Base-by-base conservation (phyloP, 2,797 vertebrate species). In the Microchirus variegatus region DNA sequence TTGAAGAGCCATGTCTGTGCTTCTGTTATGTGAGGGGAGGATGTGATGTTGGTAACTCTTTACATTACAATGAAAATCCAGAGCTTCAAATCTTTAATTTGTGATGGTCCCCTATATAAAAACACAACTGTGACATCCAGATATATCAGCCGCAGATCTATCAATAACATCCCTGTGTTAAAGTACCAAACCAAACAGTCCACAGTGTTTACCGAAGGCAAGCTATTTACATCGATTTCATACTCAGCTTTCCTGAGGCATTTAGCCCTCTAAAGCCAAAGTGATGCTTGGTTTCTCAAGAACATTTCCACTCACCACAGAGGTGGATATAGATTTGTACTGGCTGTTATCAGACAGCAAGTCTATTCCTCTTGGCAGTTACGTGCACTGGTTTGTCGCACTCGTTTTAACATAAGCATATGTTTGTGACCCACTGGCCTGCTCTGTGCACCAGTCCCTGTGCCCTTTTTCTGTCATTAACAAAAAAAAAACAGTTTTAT, bases 391-490 rank as follows among this genome's bases (percentile, higher is more conserved):
- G 41, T 40, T 53, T 55, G 56, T 59, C 18, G 59, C 64, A 60
- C 60, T 77, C 46, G 42, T n/a, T 60, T 69, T 73, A 44, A 67
- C 68, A 46, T 53, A 46, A 74, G 51, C 41, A 67, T 61, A 58
- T 48, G 15, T 59, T 71, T 52, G 50, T 55, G 46, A 80, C 53
- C 37, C 49, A 35, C 38, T 54, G 5, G 51, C 52, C 35, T 66
- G 55, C 60, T 67, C 51, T 36, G 10, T 10, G 22, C 43, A 46
- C 51, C 26, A 22, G n/a, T 66, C 68, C 66, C 14, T 49, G 10
- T 64, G 69, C 62, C 15, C 22, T 65, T 67, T 53, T 51, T 12
- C 53, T 67, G 2, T 59, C 47, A 80, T 70, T 53, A 60, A 22
- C 9, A 56, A 62, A 60, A 60, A 9, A 57, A 62, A 63, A 49